phyloP scores from a whole-genome alignment of 1,140 invertebrate genomes.

The Laupala kohalensis region DNA sequence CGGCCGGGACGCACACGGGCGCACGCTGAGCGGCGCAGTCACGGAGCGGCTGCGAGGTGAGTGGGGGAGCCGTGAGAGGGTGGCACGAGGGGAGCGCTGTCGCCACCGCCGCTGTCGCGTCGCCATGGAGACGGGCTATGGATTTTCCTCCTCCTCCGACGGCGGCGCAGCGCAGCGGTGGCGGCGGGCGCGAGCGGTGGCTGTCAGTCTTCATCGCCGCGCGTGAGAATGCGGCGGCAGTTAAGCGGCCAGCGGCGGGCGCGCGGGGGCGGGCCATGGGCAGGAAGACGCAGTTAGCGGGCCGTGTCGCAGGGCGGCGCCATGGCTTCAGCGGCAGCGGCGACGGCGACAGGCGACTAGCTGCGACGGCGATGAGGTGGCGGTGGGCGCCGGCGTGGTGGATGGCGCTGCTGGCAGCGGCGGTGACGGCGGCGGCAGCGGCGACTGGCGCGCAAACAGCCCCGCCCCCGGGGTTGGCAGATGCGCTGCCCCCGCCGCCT shows the following conservation, averaged over 20 bases:
- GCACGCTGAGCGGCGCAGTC: background rate
- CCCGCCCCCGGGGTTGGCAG: conserved; percentile 21
- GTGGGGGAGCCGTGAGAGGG: no score
- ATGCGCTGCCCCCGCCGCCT: conserved; percentile 20
- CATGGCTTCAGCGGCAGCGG: background rate
- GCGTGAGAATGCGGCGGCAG: background rate
- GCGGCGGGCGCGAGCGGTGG: no score
- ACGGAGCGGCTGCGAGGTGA: background rate
- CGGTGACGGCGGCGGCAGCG: no score
- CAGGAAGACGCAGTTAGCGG: background rate
- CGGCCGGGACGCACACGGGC: background rate
- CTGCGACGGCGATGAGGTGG: no score
- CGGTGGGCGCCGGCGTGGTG: no score
- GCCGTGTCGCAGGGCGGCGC: no score
- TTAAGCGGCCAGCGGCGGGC: no score
- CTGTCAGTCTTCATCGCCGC: background rate
- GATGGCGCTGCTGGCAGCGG: background rate
- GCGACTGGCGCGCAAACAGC: conserved; percentile 7
- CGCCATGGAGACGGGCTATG: background rate
- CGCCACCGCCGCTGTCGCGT: background rate
- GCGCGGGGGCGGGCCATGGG: background rate
- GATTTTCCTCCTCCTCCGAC: background rate
- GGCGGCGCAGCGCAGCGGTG: no score
- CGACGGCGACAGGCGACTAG: background rate
- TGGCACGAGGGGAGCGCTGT: no score